A percentile compares a stretch with the other conserved stretches of the same genome.
phyloP scores from a whole-genome alignment of 2,113 vertebrate genomes.

The Apteryx owenii region DNA sequence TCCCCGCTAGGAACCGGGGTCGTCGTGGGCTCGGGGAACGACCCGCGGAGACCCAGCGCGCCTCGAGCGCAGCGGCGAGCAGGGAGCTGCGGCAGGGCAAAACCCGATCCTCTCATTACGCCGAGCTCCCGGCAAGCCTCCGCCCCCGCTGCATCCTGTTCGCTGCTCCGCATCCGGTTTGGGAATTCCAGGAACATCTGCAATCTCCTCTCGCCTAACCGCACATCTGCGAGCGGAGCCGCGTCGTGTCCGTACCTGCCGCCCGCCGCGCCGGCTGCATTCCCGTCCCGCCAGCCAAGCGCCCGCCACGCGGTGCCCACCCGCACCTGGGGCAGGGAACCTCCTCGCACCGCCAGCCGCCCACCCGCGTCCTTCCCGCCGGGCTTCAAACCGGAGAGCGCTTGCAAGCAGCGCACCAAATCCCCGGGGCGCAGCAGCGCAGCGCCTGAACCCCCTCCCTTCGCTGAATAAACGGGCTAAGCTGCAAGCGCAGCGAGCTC shows the following conservation, averaged over 20 bases:
- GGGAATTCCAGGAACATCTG: slow-evolving; percentile 83
- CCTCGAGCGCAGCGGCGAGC: too few relatives aligned
- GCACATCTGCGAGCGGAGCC: slow-evolving; percentile 70
- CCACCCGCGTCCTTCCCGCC: not conserved
- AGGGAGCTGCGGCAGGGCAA: not conserved
- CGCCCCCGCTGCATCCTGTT: slow-evolving; percentile 68
- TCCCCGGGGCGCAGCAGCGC: not conserved
- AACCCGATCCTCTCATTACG: not conserved
- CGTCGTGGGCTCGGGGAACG: not conserved
- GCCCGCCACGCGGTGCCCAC: slow-evolving; percentile 69
- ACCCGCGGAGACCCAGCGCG: not conserved
- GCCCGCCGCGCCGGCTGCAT: slow-evolving; percentile 75
- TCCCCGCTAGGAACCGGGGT: not conserved
- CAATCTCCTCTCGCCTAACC: slow-evolving; percentile 58
- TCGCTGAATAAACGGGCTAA: too few relatives aligned
- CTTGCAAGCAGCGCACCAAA: rapidly evolving
- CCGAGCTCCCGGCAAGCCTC: slow-evolving; percentile 54
- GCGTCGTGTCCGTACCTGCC: slow-evolving; percentile 81
- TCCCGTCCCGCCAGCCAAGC: slow-evolving; percentile 63
- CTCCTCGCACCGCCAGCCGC: slow-evolving; percentile 31
- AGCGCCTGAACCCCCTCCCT: too few relatives aligned
- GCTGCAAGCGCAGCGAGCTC: too few relatives aligned
- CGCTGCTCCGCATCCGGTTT: slow-evolving; percentile 70
- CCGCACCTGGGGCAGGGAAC: slow-evolving; percentile 65
- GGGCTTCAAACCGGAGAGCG: rapidly evolving